Conservation (phyloP, 2,888 invertebrate genomes). For the Zootermopsis nevadensis region DNA sequence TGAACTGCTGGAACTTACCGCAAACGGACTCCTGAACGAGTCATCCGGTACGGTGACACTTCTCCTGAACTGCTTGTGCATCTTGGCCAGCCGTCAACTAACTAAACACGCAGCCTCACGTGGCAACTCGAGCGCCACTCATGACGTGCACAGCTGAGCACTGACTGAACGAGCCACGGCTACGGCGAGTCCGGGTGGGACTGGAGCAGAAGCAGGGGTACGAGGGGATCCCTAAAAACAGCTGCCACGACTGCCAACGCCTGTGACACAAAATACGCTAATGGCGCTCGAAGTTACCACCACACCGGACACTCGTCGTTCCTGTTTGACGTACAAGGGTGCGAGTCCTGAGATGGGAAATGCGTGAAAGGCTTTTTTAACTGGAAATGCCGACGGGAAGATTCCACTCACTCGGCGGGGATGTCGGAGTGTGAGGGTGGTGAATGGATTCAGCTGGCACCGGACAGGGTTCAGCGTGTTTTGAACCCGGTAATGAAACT, state of each 20-base stretch:
- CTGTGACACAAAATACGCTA: constrained; percentile 7
- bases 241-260: constrained; percentile 22
- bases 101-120: not conserved
- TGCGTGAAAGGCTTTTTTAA: too few relatives aligned
- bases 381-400: too few relatives aligned
- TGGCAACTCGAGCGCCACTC: not conserved
- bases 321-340: too few relatives aligned
- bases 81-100: constrained; percentile 33
- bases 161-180: not conserved
- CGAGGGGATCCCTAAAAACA: not conserved
- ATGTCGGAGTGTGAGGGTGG: too few relatives aligned
- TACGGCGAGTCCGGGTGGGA: not conserved
- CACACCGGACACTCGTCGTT: too few relatives aligned
- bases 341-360: too few relatives aligned
- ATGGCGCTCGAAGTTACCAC: not conserved
- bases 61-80: constrained; percentile 53
- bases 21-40: constrained; percentile 48
- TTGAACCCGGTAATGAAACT: too few relatives aligned
- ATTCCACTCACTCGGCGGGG: too few relatives aligned
- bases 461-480: too few relatives aligned
- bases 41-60: constrained; percentile 52
- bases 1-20: constrained; percentile 41
- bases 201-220: not conserved
- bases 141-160: too few relatives aligned
- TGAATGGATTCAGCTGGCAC: too few relatives aligned